Evolutionary conservation across 1,140 invertebrate genomes (phyloP), one percentile per base, ranked within the genome.

Genomic region (Drosophila micromelanica): DNA sequence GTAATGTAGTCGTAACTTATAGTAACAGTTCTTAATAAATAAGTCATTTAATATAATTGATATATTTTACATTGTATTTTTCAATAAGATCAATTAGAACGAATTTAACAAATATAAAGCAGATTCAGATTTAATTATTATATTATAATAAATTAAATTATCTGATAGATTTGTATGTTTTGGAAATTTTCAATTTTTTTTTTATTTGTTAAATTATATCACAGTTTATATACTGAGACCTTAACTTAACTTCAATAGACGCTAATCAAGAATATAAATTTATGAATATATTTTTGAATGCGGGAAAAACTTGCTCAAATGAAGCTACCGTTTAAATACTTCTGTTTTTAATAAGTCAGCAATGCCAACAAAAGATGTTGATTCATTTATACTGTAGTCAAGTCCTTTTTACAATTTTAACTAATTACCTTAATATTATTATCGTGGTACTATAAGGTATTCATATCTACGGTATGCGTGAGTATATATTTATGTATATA

Each of bases 331-430:
- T 52, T 67, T 38, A 42, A 67, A 67, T 45, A 59, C 35, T 63
- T 67, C n/a, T n/a, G n/a, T 61, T 54, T 27, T 37, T 23, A 2
- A 52, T 38, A 54, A 67, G 70, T 67, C 64, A 60, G 54, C 49
- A 68, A 32, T 52, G 45, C 64, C 46, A 60, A 70, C 62, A 60
- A 64, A 61, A 67, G 54, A 13, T 27, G 57, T 5, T 60, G 17
- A 42, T 54, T 68, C 49, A 46, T 60, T 68, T 59, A 30, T 45
- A 11, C 61, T 69, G 55, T 69, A 69, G 38, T 54, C 71, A 60
- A 73, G 65, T 73, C 65, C 82, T 86, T 87, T 78, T 81, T 87
- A 86, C 74, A 86, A 20, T 81, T 76, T 71, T 51, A 77, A 63
- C 68, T 85, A 71, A 55, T 68, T 35, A 74, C 62, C 74, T 76